These are phyloP conservation scores for Schizothorax lantsangensis DNA, from an alignment of 2,797 vertebrate genomes.

Conservation along the genomic window DNA sequence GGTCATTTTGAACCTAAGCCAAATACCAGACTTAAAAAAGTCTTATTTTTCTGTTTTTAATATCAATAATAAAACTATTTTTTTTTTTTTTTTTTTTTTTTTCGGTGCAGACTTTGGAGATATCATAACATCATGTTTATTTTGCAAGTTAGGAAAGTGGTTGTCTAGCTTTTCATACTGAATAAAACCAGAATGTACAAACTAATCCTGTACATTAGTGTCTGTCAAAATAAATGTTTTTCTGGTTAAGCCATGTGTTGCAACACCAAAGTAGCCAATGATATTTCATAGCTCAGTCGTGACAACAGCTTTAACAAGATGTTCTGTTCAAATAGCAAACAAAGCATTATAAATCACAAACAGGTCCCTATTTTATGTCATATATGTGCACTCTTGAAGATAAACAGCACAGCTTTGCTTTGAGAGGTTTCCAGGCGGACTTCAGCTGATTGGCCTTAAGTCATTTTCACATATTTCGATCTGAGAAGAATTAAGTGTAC, in stretches of 20 bases:
- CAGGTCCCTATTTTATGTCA: not conserved
- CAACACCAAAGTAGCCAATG: not conserved
- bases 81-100: too few relatives aligned
- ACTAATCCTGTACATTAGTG: not conserved
- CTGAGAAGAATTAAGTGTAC: slow-evolving; percentile 43
- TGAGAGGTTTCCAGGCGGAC: slow-evolving; percentile 5
- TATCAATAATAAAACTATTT: too few relatives aligned
- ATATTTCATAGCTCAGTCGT: not conserved
- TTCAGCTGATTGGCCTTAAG: slow-evolving; percentile 8
- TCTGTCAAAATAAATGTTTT: not conserved
- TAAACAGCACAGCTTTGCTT: slow-evolving; percentile 13
- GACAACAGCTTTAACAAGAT: not conserved
- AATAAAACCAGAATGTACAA: not conserved
- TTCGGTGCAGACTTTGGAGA: not conserved
- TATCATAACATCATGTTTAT: not conserved
- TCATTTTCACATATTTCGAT: slow-evolving; percentile 47
- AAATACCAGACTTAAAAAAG: too few relatives aligned
- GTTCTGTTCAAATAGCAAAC: not conserved
- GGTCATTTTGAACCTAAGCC: too few relatives aligned
- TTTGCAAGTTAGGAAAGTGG: not conserved
- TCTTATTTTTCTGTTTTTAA: too few relatives aligned
- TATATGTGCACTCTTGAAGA: slow-evolving; percentile 26
- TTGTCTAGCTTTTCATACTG: not conserved
- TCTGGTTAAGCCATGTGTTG: not conserved
- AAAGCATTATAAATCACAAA: slow-evolving; percentile 16